Evolutionary conservation across 2,113 vertebrate species (phyloP).

Genomic region (Hippocampus comes): DNA sequence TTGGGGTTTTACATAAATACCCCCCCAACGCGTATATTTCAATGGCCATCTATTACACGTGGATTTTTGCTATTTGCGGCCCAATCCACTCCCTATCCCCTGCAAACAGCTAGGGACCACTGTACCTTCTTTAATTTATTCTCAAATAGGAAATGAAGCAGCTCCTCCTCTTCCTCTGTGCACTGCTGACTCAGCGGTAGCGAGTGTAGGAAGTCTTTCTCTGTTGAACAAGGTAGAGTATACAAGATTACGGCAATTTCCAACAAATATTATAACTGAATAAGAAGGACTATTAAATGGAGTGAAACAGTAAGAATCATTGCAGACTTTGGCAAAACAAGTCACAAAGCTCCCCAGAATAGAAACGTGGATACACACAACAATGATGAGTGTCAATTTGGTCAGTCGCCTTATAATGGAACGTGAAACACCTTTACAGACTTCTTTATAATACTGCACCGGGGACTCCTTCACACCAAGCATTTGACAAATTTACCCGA

Average conservation of each 20-base stretch:
- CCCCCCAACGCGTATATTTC: too few relatives aligned
- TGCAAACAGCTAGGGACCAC: too few relatives aligned
- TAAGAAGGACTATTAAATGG: neutral
- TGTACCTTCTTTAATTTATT: conserved; percentile 95
- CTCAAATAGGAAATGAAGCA: conserved; percentile 94
- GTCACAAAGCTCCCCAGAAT: too few relatives aligned
- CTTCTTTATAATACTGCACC: too few relatives aligned
- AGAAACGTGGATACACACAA: too few relatives aligned
- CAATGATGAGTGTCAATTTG: too few relatives aligned
- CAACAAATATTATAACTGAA: neutral
- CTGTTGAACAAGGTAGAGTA: conserved; percentile 56
- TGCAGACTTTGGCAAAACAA: neutral
- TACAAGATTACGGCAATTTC: neutral
- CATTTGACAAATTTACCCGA: neutral
- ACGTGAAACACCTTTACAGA: too few relatives aligned
- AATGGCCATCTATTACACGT: too few relatives aligned
- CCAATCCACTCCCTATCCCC: too few relatives aligned
- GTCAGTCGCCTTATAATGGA: too few relatives aligned
- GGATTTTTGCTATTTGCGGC: too few relatives aligned
- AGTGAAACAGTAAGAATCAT: neutral
- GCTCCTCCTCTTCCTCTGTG: conserved; percentile 88
- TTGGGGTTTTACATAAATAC: too few relatives aligned
- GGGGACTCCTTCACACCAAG: neutral
- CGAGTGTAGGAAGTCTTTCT: conserved; percentile 95
- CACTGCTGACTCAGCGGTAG: conserved; percentile 91